A percentile compares a stretch with the other conserved stretches of the same genome.
phyloP scores from a whole-genome alignment of 2,797 vertebrate genomes.

The Semaprochilodus insignis region DNA sequence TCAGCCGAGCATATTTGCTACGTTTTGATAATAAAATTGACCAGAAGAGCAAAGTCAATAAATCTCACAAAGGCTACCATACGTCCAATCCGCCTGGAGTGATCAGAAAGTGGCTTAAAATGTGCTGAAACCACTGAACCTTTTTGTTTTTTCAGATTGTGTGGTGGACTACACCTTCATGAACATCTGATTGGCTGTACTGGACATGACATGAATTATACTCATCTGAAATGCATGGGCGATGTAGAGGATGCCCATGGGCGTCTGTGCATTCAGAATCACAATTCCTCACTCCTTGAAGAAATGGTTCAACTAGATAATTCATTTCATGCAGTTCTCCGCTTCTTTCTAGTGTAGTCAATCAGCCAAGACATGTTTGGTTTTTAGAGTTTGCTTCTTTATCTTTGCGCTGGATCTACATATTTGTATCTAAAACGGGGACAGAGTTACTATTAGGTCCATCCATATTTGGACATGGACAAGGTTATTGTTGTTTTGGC shows the following conservation, averaged over 20 bases:
- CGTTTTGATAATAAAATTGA: constrained; percentile 9
- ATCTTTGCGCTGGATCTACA: not conserved
- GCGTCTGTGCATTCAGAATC: not conserved
- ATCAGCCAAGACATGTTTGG: not conserved
- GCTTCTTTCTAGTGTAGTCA: not conserved
- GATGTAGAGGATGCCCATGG: not conserved
- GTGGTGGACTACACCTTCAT: not conserved
- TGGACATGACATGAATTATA: not conserved
- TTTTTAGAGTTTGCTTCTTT: not conserved
- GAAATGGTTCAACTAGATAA: not conserved
- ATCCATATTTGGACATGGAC: no score
- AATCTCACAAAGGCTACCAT: not conserved
- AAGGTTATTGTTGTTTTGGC: no score
- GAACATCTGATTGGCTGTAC: not conserved
- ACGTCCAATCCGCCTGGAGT: not conserved
- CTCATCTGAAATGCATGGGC: not conserved
- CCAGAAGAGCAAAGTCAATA: constrained; percentile 15
- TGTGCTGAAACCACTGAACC: not conserved
- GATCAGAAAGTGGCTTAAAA: not conserved
- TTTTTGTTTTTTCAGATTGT: not conserved
- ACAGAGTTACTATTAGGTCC: not conserved
- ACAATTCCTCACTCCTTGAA: not conserved
- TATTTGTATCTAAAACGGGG: not conserved
- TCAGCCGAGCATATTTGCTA: not conserved
- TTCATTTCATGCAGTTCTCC: not conserved